Evolutionary conservation across 2,113 vertebrate genomes (phyloP).

Genomic region (Eleginops maclovinus): DNA sequence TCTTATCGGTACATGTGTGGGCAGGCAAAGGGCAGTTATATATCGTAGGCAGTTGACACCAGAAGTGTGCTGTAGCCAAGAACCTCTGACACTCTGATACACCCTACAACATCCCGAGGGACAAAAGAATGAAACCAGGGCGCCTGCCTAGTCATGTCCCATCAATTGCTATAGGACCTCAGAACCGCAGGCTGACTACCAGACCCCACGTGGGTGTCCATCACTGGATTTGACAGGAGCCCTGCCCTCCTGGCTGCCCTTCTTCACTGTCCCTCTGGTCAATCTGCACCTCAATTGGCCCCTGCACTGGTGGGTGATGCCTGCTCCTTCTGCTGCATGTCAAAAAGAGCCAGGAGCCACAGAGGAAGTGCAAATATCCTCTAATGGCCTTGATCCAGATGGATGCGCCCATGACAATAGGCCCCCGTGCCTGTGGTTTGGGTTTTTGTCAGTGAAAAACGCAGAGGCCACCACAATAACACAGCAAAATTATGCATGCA

Average conservation of each 20-base stretch:
- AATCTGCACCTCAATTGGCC: slow-evolving; percentile 85
- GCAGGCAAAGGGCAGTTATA: slow-evolving; percentile 51
- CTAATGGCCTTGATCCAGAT: slow-evolving; percentile 87
- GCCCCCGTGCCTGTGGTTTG: slow-evolving; percentile 78
- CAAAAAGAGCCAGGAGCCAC: slow-evolving; percentile 83
- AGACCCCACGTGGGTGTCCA: slow-evolving; percentile 75
- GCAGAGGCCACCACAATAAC: slow-evolving; percentile 82
- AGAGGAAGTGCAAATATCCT: slow-evolving; percentile 89
- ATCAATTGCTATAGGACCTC: slow-evolving; percentile 70
- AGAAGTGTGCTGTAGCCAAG: slow-evolving; percentile 77
- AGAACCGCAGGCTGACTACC: slow-evolving; percentile 61
- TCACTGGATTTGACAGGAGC: slow-evolving; percentile 80
- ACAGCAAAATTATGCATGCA: slow-evolving; percentile 86
- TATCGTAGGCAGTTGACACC: slow-evolving; percentile 70
- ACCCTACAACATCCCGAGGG: slow-evolving; percentile 74
- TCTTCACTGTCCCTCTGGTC: slow-evolving; percentile 75
- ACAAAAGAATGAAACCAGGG: slow-evolving; percentile 74
- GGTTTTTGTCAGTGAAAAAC: slow-evolving; percentile 79
- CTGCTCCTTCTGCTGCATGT: slow-evolving; percentile 83
- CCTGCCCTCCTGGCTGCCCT: slow-evolving; percentile 73
- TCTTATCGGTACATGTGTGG: slow-evolving; percentile 35
- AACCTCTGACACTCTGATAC: slow-evolving; percentile 75
- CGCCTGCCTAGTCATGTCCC: slow-evolving; percentile 70
- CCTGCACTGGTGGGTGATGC: slow-evolving; percentile 76
- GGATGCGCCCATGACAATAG: slow-evolving; percentile 87